Evolutionary conservation across 1,140 invertebrate species (phyloP).

Genomic region (Formica exsecta): DNA sequence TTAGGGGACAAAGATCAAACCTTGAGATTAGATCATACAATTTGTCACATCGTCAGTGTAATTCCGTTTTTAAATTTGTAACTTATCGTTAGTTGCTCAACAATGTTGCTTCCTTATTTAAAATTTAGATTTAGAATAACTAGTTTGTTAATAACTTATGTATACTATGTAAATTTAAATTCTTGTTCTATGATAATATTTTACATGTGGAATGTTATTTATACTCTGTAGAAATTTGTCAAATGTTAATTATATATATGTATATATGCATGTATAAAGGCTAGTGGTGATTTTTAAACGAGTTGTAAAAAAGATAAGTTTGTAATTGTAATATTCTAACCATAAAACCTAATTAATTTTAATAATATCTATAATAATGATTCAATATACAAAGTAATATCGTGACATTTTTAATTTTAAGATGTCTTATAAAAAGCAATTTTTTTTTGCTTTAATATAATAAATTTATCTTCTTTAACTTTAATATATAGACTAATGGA

Average conservation of each 20-base stretch:
- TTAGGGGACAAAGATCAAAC: not conserved
- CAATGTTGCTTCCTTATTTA: not conserved
- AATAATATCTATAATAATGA: constrained; percentile 16
- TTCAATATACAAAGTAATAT: not conserved
- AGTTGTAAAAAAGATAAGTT: not conserved
- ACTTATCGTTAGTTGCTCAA: not conserved
- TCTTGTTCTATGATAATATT: constrained; percentile 8
- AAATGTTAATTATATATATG: not conserved
- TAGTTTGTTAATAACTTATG: not conserved
- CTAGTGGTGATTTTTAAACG: not conserved
- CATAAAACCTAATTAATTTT: not conserved
- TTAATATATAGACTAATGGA: not conserved
- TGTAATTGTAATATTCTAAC: not conserved
- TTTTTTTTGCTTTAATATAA: not conserved
- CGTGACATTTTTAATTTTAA: not conserved
- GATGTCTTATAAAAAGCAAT: not conserved
- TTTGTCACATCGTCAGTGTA: not conserved
- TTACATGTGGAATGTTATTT: not conserved
- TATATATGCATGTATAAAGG: not conserved
- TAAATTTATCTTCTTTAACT: not conserved
- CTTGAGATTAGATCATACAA: not conserved
- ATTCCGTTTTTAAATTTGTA: not conserved
- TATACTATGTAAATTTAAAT: not conserved
- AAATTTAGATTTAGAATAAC: not conserved
- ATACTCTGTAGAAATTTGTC: not conserved